Evolutionary conservation across 2,888 invertebrate species (phyloP).

Genomic region (Norana najaformis): DNA sequence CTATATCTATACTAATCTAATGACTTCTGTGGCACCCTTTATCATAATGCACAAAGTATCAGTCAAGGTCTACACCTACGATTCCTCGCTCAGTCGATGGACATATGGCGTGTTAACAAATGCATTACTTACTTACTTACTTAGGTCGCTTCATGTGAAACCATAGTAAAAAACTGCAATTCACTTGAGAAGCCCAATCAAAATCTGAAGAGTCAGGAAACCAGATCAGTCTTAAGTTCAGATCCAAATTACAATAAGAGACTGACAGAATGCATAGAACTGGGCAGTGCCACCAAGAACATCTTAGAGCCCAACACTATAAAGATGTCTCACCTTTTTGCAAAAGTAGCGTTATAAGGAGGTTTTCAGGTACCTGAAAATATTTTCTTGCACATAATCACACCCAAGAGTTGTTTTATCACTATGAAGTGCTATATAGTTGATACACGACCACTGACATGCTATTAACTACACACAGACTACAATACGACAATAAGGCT

Average conservation of each 20-base stretch:
- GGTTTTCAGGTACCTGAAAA: background rate
- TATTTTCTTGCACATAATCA: background rate
- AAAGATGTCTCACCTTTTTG: background rate
- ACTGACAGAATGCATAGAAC: background rate
- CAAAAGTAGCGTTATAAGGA: background rate
- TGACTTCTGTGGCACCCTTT: background rate
- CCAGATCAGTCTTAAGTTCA: background rate
- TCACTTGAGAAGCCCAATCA: background rate
- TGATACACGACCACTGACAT: background rate
- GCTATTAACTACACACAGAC: background rate
- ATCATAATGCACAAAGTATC: background rate
- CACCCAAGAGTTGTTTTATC: background rate
- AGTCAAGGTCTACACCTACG: too few relatives aligned
- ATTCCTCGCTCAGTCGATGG: too few relatives aligned
- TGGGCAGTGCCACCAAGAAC: background rate
- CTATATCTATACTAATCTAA: background rate
- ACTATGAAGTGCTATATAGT: background rate
- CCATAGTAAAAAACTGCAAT: background rate
- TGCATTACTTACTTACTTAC: too few relatives aligned
- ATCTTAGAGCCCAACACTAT: background rate
- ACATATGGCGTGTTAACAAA: too few relatives aligned
- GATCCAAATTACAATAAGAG: background rate
- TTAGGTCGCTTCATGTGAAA: too few relatives aligned
- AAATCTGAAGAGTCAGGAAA: background rate
- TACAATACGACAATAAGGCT: conserved; percentile 13